Base-by-base conservation (phyloP, 2,113 vertebrate genomes). In the Verasper variegatus region DNA sequence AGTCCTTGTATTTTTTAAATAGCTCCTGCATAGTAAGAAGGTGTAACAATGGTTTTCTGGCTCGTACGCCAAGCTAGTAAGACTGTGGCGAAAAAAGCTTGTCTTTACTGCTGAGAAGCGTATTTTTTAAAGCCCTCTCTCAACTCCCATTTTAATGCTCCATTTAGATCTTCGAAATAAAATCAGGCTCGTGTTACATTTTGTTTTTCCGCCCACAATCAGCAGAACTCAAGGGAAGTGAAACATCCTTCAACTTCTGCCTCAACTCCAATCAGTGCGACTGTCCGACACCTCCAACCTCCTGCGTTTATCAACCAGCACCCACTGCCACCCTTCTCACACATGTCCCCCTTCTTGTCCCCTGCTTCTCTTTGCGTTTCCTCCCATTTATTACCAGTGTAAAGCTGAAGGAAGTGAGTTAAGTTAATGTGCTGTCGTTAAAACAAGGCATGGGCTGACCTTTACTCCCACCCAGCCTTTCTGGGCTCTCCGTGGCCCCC, bases 371-470 rank as follows among this genome's bases (percentile, higher is more conserved):
- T 74, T 82, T 89, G 69, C 79, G 76, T 94, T 94, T 93, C 91
- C 91, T 81, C n/a, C 77, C 84, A 76, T 95, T 95, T 95, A 95
- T 94, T 91, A 92, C 89, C 81, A 57, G 74, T 90, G 89, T 94
- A 93, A 94, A 93, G 93, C 86, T 81, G 86, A 93, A 95, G 96
- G 95, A 96, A 96, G 95, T 93, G 91, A 95, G 95, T 96, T 95
- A 95, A 90, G 93, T 95, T 95, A 96, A 96, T 95, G 96, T 94
- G 95, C 93, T 94, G 93, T 94, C 70, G 87, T 95, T 91, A 92
- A 95, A 94, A 78, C 89, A 87, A 93, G 91, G 78, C 91, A 89
- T 81, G 89, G 84, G 81, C 78, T 90, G 89, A 92, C 92, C 92
- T 91, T 91, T 91, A 81, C 78, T 84, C 83, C 80, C 74, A 75